A percentile compares a stretch with the other conserved stretches of the same genome.
Evolutionary conservation across 2,113 vertebrate genomes (phyloP).

Genomic region (Cynopterus brachyotis): DNA sequence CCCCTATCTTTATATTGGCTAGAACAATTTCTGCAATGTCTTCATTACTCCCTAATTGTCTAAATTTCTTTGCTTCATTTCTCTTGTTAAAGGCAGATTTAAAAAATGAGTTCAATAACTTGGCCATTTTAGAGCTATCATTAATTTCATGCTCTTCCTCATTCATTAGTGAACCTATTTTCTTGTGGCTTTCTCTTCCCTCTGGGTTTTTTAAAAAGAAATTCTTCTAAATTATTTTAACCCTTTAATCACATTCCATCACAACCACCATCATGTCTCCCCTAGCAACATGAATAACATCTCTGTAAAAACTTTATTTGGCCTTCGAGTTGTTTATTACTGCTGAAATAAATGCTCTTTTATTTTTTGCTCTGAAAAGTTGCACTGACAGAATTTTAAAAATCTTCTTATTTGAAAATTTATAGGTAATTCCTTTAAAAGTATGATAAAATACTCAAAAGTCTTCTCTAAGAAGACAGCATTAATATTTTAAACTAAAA

Average conservation of each 20-base stretch:
- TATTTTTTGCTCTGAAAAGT: neutral
- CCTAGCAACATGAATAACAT: neutral
- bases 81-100: constrained; percentile 76
- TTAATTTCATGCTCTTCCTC: constrained; percentile 76
- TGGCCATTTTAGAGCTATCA: constrained; percentile 71
- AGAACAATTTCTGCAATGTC: constrained; percentile 45
- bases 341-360: neutral
- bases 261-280: neutral
- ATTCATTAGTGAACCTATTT: constrained; percentile 72
- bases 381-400: neutral
- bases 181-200: constrained; percentile 51
- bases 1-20: constrained; percentile 29
- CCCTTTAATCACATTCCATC: neutral
- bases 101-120: constrained; percentile 76
- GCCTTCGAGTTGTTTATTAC: neutral
- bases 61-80: constrained; percentile 62
- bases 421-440: neutral
- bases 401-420: neutral
- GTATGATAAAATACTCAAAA: neutral
- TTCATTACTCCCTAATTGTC: constrained; percentile 74
- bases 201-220: constrained; percentile 11
- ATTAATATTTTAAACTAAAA: neutral
- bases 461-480: neutral
- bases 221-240: constrained; percentile 45
- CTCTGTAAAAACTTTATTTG: neutral